These are phyloP conservation scores for Ornithoptera priamus DNA, from an alignment of 2,888 invertebrate species.

Conservation along the genomic window DNA sequence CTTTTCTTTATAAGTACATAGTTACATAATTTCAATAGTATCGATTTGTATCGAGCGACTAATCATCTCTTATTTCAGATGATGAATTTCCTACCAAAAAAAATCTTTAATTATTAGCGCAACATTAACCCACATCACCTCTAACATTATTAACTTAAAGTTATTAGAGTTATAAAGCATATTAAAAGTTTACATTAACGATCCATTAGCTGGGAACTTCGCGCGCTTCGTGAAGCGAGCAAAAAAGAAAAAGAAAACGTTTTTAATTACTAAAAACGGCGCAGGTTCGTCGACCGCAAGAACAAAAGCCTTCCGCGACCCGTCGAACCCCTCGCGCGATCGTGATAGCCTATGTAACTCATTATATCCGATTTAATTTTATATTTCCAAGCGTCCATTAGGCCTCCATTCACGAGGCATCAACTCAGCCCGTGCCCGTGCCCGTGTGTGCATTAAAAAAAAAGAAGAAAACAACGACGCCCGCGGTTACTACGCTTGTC, in stretches of 20 bases:
- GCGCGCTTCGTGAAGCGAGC: conserved; percentile 35
- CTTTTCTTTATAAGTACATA: neutral
- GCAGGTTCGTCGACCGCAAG: conserved; percentile 53
- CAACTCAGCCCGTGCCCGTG: conserved; percentile 54
- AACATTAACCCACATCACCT: conserved; percentile 22
- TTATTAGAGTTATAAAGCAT: conserved; percentile 36
- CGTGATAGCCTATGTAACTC: conserved; percentile 66
- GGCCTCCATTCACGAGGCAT: conserved; percentile 61
- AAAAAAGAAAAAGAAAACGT: conserved; percentile 51
- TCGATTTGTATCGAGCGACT: neutral
- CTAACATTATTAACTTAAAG: conserved; percentile 19
- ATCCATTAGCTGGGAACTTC: conserved; percentile 40
- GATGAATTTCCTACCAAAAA: neutral
- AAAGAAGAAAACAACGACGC: conserved; percentile 45
- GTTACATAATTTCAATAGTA: neutral
- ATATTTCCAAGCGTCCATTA: conserved; percentile 69
- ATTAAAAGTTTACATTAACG: conserved; percentile 38
- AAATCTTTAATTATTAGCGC: conserved; percentile 4
- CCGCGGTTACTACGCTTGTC: conserved; percentile 47
- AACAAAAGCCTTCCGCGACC: conserved; percentile 61
- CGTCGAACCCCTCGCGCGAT: conserved; percentile 49
- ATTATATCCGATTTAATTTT: conserved; percentile 71
- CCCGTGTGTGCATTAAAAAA: conserved; percentile 44
- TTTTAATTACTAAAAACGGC: conserved; percentile 61
- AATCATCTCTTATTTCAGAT: neutral